phyloP scores from a whole-genome alignment of 2,888 invertebrate species.

The Caenorhabditis becei region DNA sequence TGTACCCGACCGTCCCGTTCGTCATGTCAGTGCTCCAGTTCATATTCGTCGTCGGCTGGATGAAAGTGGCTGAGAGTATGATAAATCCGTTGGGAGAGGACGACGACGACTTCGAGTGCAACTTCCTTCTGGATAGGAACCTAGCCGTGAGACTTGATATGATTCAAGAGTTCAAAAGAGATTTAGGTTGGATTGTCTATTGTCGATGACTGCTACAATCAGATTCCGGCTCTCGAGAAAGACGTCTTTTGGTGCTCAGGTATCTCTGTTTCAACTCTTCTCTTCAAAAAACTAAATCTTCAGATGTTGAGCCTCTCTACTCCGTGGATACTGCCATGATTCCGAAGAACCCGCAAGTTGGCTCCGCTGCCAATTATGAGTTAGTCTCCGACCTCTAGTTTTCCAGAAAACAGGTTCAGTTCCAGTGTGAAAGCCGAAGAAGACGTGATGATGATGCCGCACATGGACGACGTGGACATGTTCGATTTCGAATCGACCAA shows the following conservation, averaged over 20 bases:
- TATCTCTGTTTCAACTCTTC: neutral
- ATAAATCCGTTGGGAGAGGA: slow-evolving; percentile 79
- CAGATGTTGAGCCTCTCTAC: slow-evolving; percentile 67
- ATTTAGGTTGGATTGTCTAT: slow-evolving; percentile 66
- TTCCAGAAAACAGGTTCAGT: neutral
- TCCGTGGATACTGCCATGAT: slow-evolving; percentile 71
- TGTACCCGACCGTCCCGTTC: slow-evolving; percentile 75
- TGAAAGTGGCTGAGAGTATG: slow-evolving; percentile 79
- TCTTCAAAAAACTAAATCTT: neutral
- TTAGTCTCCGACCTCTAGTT: slow-evolving; percentile 22
- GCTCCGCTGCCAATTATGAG: slow-evolving; percentile 71
- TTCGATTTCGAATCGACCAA: slow-evolving; percentile 58
- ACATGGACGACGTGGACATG: slow-evolving; percentile 63
- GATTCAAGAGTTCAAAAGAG: neutral
- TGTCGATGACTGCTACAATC: slow-evolving; percentile 72
- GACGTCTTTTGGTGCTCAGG: slow-evolving; percentile 70
- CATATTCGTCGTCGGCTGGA: slow-evolving; percentile 79
- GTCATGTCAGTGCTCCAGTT: slow-evolving; percentile 78
- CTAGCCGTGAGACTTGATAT: slow-evolving; percentile 48
- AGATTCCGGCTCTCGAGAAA: slow-evolving; percentile 63
- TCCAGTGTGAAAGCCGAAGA: slow-evolving; percentile 55
- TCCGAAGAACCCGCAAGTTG: slow-evolving; percentile 71
- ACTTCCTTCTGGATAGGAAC: slow-evolving; percentile 72
- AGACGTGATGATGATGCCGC: slow-evolving; percentile 66
- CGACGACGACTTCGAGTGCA: no score